Conservation (phyloP, 2,888 invertebrate genomes). For the Caenorhabditis zanzibari region DNA sequence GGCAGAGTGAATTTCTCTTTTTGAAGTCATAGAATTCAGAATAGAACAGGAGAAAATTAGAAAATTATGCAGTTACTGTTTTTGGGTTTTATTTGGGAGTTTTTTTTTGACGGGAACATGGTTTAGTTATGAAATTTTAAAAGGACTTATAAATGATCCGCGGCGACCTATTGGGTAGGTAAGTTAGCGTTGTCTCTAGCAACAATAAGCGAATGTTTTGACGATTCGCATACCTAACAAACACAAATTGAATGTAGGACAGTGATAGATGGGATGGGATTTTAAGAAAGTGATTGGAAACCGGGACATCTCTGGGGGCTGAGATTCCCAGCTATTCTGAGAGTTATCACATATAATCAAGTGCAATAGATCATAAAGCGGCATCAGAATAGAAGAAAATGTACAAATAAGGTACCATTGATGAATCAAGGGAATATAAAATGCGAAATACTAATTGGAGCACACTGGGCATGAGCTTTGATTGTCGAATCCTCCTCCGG, state of each 20-base stretch:
- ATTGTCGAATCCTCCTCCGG: conserved; percentile 59
- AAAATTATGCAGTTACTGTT: conserved; percentile 20
- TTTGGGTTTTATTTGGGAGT: background rate
- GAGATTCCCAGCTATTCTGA: conserved; percentile 5
- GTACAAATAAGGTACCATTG: conserved; percentile 41
- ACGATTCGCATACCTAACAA: conserved; percentile 45
- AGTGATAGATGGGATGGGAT: conserved; percentile 18
- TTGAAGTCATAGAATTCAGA: conserved; percentile 4
- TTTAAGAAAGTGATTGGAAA: conserved; percentile 28
- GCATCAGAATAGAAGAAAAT: conserved; percentile 20
- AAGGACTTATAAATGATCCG: conserved; percentile 39
- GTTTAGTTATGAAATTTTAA: conserved; percentile 44
- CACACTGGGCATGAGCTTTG: conserved; percentile 67
- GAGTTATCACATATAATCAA: conserved; percentile 49
- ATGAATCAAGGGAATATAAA: conserved; percentile 21
- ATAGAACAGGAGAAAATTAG: conserved; percentile 40
- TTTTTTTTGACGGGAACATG: conserved; percentile 19
- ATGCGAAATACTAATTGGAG: conserved; percentile 51
- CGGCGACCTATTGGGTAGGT: conserved; percentile 51
- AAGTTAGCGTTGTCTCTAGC: conserved; percentile 41
- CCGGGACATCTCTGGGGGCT: conserved; percentile 20
- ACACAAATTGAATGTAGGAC: conserved; percentile 48
- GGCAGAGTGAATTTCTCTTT: conserved; percentile 1
- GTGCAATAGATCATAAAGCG: conserved; percentile 37
- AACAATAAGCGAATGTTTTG: conserved; percentile 41